phyloP scores from a whole-genome alignment of 2,888 invertebrate species.

The Alviniconcha strummeri region DNA sequence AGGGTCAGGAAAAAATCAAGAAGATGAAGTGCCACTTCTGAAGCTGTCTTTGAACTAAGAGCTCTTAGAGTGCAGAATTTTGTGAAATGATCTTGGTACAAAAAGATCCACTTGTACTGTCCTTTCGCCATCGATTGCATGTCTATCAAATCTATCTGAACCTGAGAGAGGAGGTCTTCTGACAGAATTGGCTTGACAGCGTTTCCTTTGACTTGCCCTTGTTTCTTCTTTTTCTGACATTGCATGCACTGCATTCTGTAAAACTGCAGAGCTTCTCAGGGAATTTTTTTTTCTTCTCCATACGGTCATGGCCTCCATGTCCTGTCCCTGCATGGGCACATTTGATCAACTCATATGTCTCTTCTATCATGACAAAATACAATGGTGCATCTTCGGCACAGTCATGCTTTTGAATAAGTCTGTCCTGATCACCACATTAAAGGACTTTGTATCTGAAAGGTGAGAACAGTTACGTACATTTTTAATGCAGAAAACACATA shows the following conservation, averaged over 20 bases:
- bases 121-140: constrained; percentile 6
- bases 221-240: constrained; percentile 20
- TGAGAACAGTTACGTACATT: not conserved
- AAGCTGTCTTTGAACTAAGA: not conserved
- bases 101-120: constrained; percentile 12
- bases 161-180: constrained; percentile 13
- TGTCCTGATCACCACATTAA: constrained; percentile 20
- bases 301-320: constrained; percentile 29
- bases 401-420: constrained; percentile 17
- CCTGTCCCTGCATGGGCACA: constrained; percentile 27
- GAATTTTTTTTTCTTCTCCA: constrained; percentile 24
- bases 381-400: constrained; percentile 1
- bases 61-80: not conserved
- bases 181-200: constrained; percentile 24
- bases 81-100: constrained; percentile 17
- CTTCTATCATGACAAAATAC: constrained; percentile 22
- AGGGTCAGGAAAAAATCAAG: constrained; percentile 8
- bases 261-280: not conserved
- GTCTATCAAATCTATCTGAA: constrained; percentile 27
- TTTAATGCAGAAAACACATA: no score
- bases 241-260: constrained; percentile 24
- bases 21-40: constrained; percentile 15
- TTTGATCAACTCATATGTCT: constrained; percentile 26
- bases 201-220: constrained; percentile 1
- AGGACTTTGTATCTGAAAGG: constrained; percentile 19